These are phyloP conservation scores for Ranitomeya imitator DNA, from an alignment of 2,113 vertebrate genomes.

Conservation along the genomic window DNA sequence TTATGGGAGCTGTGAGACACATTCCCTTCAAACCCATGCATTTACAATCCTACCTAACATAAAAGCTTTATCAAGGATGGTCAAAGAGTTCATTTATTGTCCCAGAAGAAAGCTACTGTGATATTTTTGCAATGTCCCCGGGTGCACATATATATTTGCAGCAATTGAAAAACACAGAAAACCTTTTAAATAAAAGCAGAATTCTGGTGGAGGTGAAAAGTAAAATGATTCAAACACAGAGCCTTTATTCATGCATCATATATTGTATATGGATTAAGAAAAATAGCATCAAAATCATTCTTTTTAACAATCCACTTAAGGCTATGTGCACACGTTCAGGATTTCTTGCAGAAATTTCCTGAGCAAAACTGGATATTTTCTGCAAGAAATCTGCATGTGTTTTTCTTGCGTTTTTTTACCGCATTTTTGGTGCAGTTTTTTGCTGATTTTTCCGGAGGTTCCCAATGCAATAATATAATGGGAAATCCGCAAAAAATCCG, in stretches of 20 bases:
- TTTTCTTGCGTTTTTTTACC: too few species aligned
- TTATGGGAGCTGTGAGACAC: background rate
- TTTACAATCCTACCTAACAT: background rate
- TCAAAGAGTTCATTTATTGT: conserved; percentile 23
- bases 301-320: background rate
- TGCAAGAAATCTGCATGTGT: too few species aligned
- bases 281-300: background rate
- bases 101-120: conserved; percentile 26
- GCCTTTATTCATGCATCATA: background rate
- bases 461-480: too few species aligned
- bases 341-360: too few species aligned
- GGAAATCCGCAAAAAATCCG: too few species aligned
- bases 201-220: conserved; percentile 27
- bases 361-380: too few species aligned
- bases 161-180: conserved; percentile 30
- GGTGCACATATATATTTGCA: background rate
- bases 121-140: conserved; percentile 38
- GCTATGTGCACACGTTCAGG: too few species aligned
- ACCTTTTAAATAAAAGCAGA: conserved; percentile 34
- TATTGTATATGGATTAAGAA: conserved; percentile 1
- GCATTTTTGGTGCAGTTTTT: too few species aligned
- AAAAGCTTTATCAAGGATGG: background rate
- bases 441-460: too few species aligned
- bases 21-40: background rate
- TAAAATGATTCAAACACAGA: conserved; percentile 12